These are phyloP conservation scores for Pedetes capensis DNA, from an alignment of 2,113 vertebrate genomes.

Conservation along the genomic window DNA sequence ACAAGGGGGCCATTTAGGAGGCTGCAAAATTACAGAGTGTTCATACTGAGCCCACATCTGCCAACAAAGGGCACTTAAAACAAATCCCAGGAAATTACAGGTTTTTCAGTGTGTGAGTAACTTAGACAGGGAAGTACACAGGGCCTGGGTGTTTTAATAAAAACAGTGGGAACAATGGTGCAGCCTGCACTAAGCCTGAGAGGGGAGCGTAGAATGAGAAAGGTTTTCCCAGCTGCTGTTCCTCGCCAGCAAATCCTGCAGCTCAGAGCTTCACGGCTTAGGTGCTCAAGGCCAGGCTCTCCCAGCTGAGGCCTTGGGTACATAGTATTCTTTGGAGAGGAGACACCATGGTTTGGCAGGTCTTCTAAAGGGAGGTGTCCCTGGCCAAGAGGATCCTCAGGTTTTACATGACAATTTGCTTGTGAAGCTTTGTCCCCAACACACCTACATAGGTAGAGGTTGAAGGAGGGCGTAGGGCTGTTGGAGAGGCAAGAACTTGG, in stretches of 20 bases:
- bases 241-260: background rate
- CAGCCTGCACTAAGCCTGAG: background rate
- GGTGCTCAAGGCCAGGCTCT: fast-evolving
- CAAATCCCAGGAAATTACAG: slow-evolving; percentile 63
- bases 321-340: slow-evolving; percentile 7
- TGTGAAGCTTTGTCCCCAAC: background rate
- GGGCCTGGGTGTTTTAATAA: background rate
- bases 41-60: slow-evolving; percentile 51
- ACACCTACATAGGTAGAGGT: background rate
- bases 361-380: background rate
- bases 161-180: background rate
- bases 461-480: fast-evolving
- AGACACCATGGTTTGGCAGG: background rate
- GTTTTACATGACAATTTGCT: background rate
- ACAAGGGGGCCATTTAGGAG: slow-evolving; percentile 29
- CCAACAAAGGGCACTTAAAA: slow-evolving; percentile 62
- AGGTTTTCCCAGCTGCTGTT: background rate
- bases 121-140: slow-evolving; percentile 18
- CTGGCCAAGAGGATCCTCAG: background rate
- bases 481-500: background rate
- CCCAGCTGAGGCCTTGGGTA: background rate
- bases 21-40: slow-evolving; percentile 67
- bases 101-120: slow-evolving; percentile 24
- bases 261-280: background rate
- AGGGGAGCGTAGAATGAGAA: background rate